Evolutionary conservation across 2,888 invertebrate genomes (phyloP).

Genomic region (Galerucella calmariensis): DNA sequence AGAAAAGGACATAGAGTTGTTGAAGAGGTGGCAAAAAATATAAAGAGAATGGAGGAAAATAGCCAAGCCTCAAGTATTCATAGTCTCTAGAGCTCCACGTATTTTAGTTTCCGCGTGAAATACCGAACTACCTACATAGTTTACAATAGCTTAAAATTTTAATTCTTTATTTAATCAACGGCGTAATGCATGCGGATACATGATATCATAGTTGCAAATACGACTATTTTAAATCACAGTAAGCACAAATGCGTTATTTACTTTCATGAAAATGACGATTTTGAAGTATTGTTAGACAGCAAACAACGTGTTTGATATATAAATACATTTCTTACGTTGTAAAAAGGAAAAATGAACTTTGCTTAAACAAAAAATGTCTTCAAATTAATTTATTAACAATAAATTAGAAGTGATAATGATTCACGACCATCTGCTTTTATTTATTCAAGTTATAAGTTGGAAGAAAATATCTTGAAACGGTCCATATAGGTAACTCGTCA

Average conservation of each 20-base stretch:
- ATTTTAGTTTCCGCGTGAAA: neutral
- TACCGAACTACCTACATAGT: neutral
- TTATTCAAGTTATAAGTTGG: too few relatives aligned
- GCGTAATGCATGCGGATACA: neutral
- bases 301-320: neutral
- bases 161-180: neutral
- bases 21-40: too few relatives aligned
- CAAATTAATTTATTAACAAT: neutral
- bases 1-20: too few relatives aligned
- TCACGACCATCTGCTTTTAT: too few relatives aligned
- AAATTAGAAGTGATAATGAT: too few relatives aligned
- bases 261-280: neutral
- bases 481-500: too few relatives aligned
- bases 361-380: neutral
- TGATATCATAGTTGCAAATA: neutral
- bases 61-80: too few relatives aligned
- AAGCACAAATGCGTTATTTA: neutral
- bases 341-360: neutral
- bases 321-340: neutral
- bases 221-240: neutral
- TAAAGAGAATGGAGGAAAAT: too few relatives aligned
- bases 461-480: too few relatives aligned
- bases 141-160: neutral
- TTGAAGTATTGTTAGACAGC: neutral
- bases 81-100: too few relatives aligned